Evolutionary conservation across 2,888 invertebrate genomes (phyloP).

Genomic region (Rhamnusium bicolor): DNA sequence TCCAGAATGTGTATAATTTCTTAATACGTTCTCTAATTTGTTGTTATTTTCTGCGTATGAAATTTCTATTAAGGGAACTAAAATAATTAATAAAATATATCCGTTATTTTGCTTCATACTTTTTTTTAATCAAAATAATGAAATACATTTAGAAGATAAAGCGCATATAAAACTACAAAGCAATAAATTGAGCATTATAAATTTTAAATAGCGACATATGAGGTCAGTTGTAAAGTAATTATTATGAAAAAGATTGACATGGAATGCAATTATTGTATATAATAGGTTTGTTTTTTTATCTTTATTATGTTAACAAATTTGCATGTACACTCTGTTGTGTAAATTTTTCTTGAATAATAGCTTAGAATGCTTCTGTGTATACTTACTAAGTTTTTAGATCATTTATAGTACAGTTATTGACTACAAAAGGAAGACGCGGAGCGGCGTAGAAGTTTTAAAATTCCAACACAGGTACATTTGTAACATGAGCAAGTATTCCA

Average conservation of each 20-base stretch:
- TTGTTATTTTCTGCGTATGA: neutral
- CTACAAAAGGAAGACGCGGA: too few relatives aligned
- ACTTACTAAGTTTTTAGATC: too few relatives aligned
- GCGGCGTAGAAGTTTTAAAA: too few relatives aligned
- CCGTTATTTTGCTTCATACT: neutral
- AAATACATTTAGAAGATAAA: neutral
- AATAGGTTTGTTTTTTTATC: neutral
- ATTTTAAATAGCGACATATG: slow-evolving; percentile 1
- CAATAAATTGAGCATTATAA: neutral
- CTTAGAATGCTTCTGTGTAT: too few relatives aligned
- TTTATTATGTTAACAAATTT: neutral
- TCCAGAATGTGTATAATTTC: slow-evolving; percentile 44
- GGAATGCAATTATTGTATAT: neutral
- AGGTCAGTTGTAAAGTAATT: neutral
- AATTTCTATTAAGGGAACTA: too few relatives aligned
- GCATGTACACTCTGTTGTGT: too few relatives aligned
- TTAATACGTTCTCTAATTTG: slow-evolving; percentile 53
- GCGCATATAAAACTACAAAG: neutral
- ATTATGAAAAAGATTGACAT: neutral
- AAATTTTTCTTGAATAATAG: too few relatives aligned
- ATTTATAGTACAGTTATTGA: too few relatives aligned
- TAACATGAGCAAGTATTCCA: too few relatives aligned
- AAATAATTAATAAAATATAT: neutral
- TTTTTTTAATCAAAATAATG: neutral
- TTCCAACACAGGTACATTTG: too few relatives aligned